Evolutionary conservation across 2,888 invertebrate genomes (phyloP).

Genomic region (Trissolcus japonicus): DNA sequence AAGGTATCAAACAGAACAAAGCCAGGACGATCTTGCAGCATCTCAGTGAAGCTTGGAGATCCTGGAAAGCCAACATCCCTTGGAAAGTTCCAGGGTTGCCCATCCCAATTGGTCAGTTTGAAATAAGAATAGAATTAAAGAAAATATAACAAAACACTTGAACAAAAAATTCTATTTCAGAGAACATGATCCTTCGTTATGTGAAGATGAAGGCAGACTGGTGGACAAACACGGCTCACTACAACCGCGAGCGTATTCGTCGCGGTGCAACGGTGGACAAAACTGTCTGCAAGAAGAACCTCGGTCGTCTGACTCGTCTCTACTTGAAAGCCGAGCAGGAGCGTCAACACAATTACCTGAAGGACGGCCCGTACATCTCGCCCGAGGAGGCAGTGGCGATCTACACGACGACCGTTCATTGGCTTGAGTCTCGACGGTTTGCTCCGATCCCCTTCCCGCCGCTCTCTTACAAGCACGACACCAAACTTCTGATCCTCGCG

Average conservation of each 20-base stretch:
- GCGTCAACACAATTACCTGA: slow-evolving; percentile 98
- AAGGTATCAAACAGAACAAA: slow-evolving; percentile 99
- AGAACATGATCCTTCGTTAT: slow-evolving; percentile 99
- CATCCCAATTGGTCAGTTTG: slow-evolving; percentile 85
- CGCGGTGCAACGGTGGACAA: slow-evolving; percentile 99
- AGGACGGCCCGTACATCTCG: slow-evolving; percentile 99
- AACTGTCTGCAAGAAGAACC: slow-evolving; percentile 99
- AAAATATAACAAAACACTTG: neutral
- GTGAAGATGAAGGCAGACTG: slow-evolving; percentile 99
- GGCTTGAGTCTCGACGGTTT: slow-evolving; percentile 98
- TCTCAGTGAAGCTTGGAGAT: slow-evolving; percentile 99
- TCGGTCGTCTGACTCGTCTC: slow-evolving; percentile 96
- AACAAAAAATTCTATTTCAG: slow-evolving; percentile 71
- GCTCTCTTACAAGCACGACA: slow-evolving; percentile 99
- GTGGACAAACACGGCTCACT: slow-evolving; percentile 99
- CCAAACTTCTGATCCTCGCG: slow-evolving; percentile 97
- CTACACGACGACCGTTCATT: slow-evolving; percentile 99
- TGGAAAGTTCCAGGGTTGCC: slow-evolving; percentile 99
- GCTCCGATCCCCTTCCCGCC: slow-evolving; percentile 99
- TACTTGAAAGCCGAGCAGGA: slow-evolving; percentile 99
- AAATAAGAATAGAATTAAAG: neutral
- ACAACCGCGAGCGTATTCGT: slow-evolving; percentile 98
- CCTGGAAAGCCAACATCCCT: slow-evolving; percentile 99
- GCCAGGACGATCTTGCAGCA: slow-evolving; percentile 99
- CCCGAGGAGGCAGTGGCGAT: slow-evolving; percentile 99